Percentiles rank a stretch among this genome's conserved stretches.
Evolutionary conservation across 2,797 vertebrate species (phyloP).

Genomic region (Tolypeutes matacus): DNA sequence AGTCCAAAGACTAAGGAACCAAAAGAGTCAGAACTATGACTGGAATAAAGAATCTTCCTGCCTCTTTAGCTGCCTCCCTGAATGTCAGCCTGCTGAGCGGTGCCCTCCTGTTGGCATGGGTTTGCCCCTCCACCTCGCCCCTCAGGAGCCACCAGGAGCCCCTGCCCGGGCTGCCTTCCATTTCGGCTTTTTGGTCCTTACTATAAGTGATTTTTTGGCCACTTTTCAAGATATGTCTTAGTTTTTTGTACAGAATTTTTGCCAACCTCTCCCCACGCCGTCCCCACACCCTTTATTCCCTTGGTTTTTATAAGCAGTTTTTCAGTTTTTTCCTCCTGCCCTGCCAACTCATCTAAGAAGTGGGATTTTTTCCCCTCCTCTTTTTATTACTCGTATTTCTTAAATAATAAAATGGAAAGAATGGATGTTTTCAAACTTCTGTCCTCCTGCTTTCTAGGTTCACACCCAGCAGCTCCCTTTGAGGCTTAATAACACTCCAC

Average conservation of each 20-base stretch:
- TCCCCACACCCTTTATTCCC: neutral
- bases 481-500: constrained; percentile 32
- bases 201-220: neutral
- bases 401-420: constrained; percentile 72
- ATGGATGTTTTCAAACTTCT: constrained; percentile 35
- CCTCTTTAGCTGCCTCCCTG: neutral
- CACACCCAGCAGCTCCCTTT: constrained; percentile 64
- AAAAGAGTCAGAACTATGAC: neutral
- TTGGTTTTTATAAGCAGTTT: constrained; percentile 59
- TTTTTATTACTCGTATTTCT: constrained; percentile 61
- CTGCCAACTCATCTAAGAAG: constrained; percentile 75
- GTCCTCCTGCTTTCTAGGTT: constrained; percentile 76
- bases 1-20: neutral
- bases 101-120: neutral
- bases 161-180: neutral
- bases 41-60: neutral
- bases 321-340: constrained; percentile 67
- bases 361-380: neutral
- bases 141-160: neutral
- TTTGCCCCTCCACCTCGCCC: fast-evolving
- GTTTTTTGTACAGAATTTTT: constrained; percentile 39
- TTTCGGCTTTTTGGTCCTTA: neutral
- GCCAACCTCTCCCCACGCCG: neutral
- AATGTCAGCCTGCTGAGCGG: fast-evolving
- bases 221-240: constrained; percentile 41